phyloP scores from a whole-genome alignment of 2,888 invertebrate genomes.

The Amiota communis region DNA sequence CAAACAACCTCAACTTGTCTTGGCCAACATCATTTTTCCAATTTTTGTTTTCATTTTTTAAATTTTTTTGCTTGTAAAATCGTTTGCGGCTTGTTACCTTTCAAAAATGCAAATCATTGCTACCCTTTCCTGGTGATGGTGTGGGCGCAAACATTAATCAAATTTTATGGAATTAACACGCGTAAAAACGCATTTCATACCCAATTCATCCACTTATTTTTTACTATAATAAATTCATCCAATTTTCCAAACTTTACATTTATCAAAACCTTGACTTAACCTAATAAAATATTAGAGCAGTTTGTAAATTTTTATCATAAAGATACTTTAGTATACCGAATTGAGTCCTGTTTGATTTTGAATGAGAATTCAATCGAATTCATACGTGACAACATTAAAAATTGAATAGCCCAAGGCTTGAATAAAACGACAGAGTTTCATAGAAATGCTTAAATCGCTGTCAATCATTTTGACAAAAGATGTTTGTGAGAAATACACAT shows the following conservation, averaged over 20 bases:
- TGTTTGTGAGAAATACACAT: background rate
- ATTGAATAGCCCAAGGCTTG: constrained; percentile 1
- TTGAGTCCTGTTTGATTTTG: background rate
- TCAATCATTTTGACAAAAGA: background rate
- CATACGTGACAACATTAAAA: constrained; percentile 13
- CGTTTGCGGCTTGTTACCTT: constrained; percentile 66
- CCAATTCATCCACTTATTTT: constrained; percentile 56
- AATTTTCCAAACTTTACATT: background rate
- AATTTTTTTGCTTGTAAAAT: constrained; percentile 49
- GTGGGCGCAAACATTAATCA: constrained; percentile 63
- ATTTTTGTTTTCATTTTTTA: constrained; percentile 11
- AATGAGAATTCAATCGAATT: too few species aligned
- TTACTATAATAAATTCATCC: constrained; percentile 35
- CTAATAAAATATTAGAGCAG: background rate
- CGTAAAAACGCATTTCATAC: constrained; percentile 59
- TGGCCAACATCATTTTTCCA: background rate
- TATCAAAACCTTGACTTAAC: background rate
- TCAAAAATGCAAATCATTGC: constrained; percentile 44
- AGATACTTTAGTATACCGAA: background rate
- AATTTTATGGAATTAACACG: constrained; percentile 48
- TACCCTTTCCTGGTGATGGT: constrained; percentile 49
- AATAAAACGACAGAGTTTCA: background rate
- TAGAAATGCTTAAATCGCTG: constrained; percentile 8
- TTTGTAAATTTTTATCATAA: too few species aligned
- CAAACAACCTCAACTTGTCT: background rate